A percentile compares a stretch with the other conserved stretches of the same genome.
Conservation (phyloP, 1,140 invertebrate genomes). For the Danaus plexippus region DNA sequence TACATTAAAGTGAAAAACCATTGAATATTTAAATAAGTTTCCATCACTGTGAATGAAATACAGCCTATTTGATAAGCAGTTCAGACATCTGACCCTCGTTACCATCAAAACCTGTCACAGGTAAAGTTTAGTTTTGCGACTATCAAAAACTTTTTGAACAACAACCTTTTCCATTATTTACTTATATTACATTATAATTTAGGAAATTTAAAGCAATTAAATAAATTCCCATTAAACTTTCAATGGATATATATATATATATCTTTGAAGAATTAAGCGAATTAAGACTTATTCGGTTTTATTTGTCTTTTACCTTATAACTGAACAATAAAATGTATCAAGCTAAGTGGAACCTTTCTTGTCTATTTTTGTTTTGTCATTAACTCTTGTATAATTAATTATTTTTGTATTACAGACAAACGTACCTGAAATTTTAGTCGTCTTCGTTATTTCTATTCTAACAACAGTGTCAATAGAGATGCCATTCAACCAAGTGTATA, state of each 20-base stretch:
- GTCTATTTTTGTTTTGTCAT: conserved; percentile 1
- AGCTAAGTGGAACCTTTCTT: conserved; percentile 2
- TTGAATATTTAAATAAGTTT: no score
- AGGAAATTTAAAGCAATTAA: no score
- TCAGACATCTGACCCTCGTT: conserved; percentile 6
- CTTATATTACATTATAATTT: neutral
- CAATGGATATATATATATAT: no score
- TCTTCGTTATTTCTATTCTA: conserved; percentile 49
- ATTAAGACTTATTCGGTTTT: no score
- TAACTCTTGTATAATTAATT: neutral
- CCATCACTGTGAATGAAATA: conserved; percentile 5
- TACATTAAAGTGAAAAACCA: no score
- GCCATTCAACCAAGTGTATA: conserved; percentile 66
- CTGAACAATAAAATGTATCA: no score
- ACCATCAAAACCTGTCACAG: conserved; percentile 7
- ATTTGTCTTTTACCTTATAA: no score
- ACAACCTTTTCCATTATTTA: conserved; percentile 6
- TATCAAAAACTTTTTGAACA: neutral
- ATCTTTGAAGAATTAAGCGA: no score
- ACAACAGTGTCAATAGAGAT: conserved; percentile 62
- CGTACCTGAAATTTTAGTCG: conserved; percentile 49
- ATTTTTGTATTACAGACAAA: conserved; percentile 46
- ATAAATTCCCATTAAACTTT: no score
- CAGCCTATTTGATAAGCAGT: conserved; percentile 1
- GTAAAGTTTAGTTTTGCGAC: neutral